Evolutionary conservation across 2,888 invertebrate species (phyloP), one percentile per base, ranked within the genome.

Genomic region (Apotomis betuletana): DNA sequence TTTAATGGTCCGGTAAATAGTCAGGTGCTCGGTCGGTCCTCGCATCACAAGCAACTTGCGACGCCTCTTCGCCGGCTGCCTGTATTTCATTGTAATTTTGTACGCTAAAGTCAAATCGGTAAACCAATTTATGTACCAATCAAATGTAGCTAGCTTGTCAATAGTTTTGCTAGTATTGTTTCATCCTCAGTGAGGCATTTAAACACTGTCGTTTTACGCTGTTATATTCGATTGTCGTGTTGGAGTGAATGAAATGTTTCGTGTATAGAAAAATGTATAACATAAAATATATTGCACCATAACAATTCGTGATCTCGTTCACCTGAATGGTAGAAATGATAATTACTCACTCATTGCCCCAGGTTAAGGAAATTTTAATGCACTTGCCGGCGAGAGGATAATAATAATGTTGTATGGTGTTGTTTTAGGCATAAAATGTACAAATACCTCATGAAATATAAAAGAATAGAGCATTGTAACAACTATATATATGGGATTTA

Each of bases 361-460:
- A 60, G 59, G 0, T 41, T 44, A 46, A 12, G 9, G 44, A 46
- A 13, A 36, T 4, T 4, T 15, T 49, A 41, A 57, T 54, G 49
- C 38, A n/a, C 4, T 60, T 10, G 71, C 65, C 67, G 71, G 71
- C 71, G 67, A 67, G 67, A 36, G 55, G 36, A 15, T 3, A 12
- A 57, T 61, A 57, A 55, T 67, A 57, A 71, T 67, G 55, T 61
- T 67, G 67, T 67, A 67, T 41, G 67, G 41, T 61, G 44, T 62
- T 57, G 46, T 60, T 70, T 51, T 67, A 57, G 49, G 61, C 67
- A 67, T 67, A 57, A 6, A 67, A 44, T 67, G 61, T 70, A 65
- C 71, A 67, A 62, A 67, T 71, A 71, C 67, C 67, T 71, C 71
- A 38, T 41, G 15, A 58, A 62, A 54, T 68, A 52, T n/a, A 52